Conservation (phyloP, 2,113 vertebrate species). For the Leptodactylus fuscus region DNA sequence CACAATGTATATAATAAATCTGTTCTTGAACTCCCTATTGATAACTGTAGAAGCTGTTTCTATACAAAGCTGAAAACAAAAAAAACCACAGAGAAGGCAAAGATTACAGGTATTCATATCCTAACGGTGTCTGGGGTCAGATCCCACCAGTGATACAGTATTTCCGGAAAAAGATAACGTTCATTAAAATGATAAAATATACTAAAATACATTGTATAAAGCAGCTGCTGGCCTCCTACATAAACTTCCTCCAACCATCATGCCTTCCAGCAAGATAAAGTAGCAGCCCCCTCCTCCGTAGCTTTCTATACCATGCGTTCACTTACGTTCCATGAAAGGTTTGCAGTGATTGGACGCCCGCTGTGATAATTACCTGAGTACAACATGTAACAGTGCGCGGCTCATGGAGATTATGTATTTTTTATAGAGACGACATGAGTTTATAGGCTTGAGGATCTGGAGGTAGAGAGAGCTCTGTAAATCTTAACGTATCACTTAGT, state of each 20-base stretch:
- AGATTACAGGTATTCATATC: no score
- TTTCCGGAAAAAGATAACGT: not conserved
- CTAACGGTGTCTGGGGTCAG: no score
- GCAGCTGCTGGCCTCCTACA: not conserved
- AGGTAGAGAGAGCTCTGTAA: slow-evolving; percentile 2
- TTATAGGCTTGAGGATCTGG: slow-evolving; percentile 2
- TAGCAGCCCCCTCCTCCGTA: not conserved
- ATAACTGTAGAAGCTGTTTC: no score
- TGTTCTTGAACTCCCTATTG: no score
- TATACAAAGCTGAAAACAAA: no score
- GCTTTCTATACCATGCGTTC: not conserved
- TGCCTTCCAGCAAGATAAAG: not conserved
- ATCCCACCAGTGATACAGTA: no score
- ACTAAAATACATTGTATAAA: not conserved
- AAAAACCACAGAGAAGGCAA: no score
- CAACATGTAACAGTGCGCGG: not conserved
- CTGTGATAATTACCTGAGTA: slow-evolving; percentile 22
- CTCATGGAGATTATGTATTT: slow-evolving; percentile 2
- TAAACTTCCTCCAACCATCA: not conserved
- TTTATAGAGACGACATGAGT: slow-evolving; percentile 16
- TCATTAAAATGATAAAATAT: not conserved
- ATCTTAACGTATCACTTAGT: slow-evolving; percentile 23
- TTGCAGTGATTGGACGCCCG: slow-evolving; percentile 9
- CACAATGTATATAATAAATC: no score
- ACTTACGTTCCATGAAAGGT: slow-evolving; percentile 1